Evolutionary conservation across 2,888 invertebrate species (phyloP).

Genomic region (Meiosimyza platycephala): DNA sequence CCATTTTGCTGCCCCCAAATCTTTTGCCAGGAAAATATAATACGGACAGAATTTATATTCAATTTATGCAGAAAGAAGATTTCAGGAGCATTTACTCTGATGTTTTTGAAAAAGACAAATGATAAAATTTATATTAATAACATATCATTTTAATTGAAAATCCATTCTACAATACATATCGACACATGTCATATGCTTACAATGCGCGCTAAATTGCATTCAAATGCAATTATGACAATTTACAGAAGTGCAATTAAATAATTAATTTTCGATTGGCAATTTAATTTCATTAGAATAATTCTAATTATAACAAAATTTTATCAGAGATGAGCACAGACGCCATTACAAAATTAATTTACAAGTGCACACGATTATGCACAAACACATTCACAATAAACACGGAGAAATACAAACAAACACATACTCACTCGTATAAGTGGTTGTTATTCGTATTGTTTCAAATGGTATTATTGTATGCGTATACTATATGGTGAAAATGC

Average conservation of each 20-base stretch:
- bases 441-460: neutral
- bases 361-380: neutral
- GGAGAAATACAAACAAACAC: conserved; percentile 17
- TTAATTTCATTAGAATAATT: conserved; percentile 59
- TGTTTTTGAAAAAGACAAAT: too few relatives aligned
- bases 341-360: conserved; percentile 55
- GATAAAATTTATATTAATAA: too few relatives aligned
- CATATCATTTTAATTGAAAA: too few relatives aligned
- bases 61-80: too few relatives aligned
- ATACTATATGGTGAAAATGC: conserved; percentile 26
- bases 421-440: neutral
- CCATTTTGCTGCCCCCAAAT: too few relatives aligned
- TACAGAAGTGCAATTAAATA: conserved; percentile 50
- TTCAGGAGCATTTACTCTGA: too few relatives aligned
- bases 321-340: conserved; percentile 42
- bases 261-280: conserved; percentile 55
- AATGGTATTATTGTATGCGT: conserved; percentile 44
- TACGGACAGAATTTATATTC: too few relatives aligned
- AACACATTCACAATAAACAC: neutral
- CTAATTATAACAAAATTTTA: conserved; percentile 56
- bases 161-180: neutral
- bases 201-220: neutral
- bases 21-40: too few relatives aligned
- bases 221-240: conserved; percentile 33
- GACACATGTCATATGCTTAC: conserved; percentile 5